These are phyloP conservation scores for Pseudomyrmex flavicornis DNA, from an alignment of 1,140 invertebrate genomes.

Conservation along the genomic window DNA sequence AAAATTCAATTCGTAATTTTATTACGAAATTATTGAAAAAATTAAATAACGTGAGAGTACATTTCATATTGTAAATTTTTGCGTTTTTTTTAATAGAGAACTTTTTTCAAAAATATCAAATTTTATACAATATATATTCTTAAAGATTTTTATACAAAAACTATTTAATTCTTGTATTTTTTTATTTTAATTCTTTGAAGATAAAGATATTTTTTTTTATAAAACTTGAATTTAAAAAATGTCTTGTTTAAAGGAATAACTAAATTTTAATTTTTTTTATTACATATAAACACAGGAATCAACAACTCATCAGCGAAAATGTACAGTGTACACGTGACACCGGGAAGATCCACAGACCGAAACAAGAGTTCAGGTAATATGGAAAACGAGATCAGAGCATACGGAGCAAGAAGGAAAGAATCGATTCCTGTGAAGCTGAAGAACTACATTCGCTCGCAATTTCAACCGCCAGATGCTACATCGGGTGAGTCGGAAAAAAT, in stretches of 20 bases:
- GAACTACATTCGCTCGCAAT: slow-evolving; percentile 77
- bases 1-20: not conserved
- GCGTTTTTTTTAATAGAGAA: not conserved
- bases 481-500: slow-evolving; percentile 69
- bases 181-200: no score
- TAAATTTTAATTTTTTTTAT: no score
- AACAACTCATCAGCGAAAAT: slow-evolving; percentile 61
- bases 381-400: slow-evolving; percentile 71
- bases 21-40: not conserved
- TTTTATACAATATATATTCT: not conserved
- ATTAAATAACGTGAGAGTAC: not conserved
- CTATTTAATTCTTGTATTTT: no score
- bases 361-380: slow-evolving; percentile 63
- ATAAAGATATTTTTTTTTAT: no score
- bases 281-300: not conserved
- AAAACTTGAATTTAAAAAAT: no score
- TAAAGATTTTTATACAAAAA: no score
- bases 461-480: slow-evolving; percentile 69
- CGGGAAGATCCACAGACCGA: slow-evolving; percentile 64
- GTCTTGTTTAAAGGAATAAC: no score
- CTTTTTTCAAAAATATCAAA: not conserved
- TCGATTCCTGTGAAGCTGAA: slow-evolving; percentile 76
- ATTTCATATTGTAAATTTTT: not conserved
- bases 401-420: slow-evolving; percentile 70
- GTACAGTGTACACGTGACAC: slow-evolving; percentile 79